Base-by-base conservation (phyloP, 1,140 invertebrate species). In the Trichoplusia ni region DNA sequence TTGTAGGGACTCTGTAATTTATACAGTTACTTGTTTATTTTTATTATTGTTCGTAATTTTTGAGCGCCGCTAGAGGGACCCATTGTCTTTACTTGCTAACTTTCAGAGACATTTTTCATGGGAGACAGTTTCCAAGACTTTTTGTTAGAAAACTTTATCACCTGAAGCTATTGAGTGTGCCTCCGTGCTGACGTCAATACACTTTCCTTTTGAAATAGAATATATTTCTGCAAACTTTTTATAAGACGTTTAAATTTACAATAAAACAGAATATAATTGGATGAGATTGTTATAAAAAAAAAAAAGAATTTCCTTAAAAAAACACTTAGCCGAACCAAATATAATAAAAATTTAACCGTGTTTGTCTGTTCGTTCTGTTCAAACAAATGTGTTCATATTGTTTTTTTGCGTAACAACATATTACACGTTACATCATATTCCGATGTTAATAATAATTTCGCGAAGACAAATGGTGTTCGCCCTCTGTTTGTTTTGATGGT, bases 1-100 rank as follows among this genome's bases (percentile, higher is more conserved):
- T 59, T 44, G 19, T 56, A 19, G 8, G 2, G 11, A 11, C 4
- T 42, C 40, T 11, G 37, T 44, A 44, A 59, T 59, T 59, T 59
- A 59, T 59, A 46, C 40, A 46, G 40, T 46, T 46, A 59, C 11
- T 59, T 59, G 38, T 46, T 59, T 59, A 59, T 59, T 59, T 59
- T 59, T 42, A 58, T 46, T 59, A 46, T 46, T 46, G 56, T 46
- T 59, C 27, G 40, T 35, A 44, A 44, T 44, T 46, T 59, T 51
- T 46, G 16, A 33, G n/a, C 29, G 18, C 9, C 40, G 23, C 40
- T 23, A 59, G 56, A 33, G 56, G 56, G 13, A 53, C 31, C 11
- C 49, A 14, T 11, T 25, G 35, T 37, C 19, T 37, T 38, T 14
- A 9, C 46, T 31, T 8, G 16, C 29, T 11, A 37, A 54, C 51